Base-by-base conservation (phyloP, 2,797 vertebrate species). In the Bradypodion pumilum region DNA sequence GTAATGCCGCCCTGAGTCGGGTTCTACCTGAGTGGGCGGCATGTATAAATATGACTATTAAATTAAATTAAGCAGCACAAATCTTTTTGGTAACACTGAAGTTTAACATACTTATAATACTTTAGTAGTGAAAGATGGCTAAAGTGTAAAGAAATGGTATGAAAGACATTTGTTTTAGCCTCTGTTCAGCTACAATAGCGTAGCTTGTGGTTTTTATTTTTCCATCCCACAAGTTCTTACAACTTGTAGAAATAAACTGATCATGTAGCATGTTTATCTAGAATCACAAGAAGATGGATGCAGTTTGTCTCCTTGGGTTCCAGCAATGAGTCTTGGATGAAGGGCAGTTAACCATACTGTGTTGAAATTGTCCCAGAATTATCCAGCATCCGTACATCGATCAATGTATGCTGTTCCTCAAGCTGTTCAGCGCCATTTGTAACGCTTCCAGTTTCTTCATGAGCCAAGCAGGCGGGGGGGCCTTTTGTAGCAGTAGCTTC, bases 401-500 rank as follows among this genome's bases (percentile, higher is more conserved):
- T 90, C 82, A 93, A 80, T 32, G 27, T 60, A 84, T 0, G 0
- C 78, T 87, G 77, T 89, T 82, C 52, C 86, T 92, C 21, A 96
- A 90, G 69, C 21, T 35, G 5, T 89, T 86, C 0, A 95, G 1
- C 37, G 90, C 94, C 13, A 81, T 56, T 29, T 97, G 97, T 7
- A 99, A 95, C 63, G 90, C 93, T 84, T 96, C 94, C 65, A 99
- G 92, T 93, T 95, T 97, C 82, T 7, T 75, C 0, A 91, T 89
- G 13, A 98, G 93, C 98, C 98, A 98, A 6, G 69, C 89, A 8
- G 98, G 97, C 7, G 95, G 92, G 0, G 91, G 87, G 1, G 90
- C 87, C 69, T 91, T 93, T 40, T 85, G 93, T 0, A 95, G 87
- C 49, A 98, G 89, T 21, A 86, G 86, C 92, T 96, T 97, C 40